Base-by-base conservation (phyloP, 2,797 vertebrate genomes). In the Sphenodon punctatus region DNA sequence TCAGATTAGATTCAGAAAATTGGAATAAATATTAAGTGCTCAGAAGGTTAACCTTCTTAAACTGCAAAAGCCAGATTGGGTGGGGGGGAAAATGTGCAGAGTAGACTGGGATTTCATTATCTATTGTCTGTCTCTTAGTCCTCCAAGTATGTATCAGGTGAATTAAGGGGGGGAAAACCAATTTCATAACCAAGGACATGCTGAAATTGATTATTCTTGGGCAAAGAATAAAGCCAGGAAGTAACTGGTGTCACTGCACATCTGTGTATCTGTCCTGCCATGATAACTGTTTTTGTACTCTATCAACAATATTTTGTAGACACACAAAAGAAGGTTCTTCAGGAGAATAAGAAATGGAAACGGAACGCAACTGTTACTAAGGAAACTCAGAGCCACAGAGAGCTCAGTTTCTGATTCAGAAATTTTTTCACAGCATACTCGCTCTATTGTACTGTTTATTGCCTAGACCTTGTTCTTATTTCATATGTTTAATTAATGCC, bases 321-420 rank as follows among this genome's bases (percentile, higher is more conserved):
- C 46, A 85, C 53, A 87, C 79, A 92, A 92, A n/a, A 95, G 84
- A 67, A 79, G 10, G 7, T 16, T 84, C 79, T 70, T 75, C 36
- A 82, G 45, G 4, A 39, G 67, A 90, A n/a, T n/a, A 49, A 58
- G 73, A 82, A 82, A 61, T 34, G 82, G 88, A 85, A 89, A 87
- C 38, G 80, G 76, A 92, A 88, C 0, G 4, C 67, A 64, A 46
- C 74, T 2, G 85, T 95, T 95, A 92, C 92, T 94, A 95, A 79
- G 94, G 94, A 92, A 94, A 94, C 93, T 85, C 80, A 39, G 45
- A 82, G 79, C 66, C 36, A 42, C 39, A 56, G 65, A 64, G 63
- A 67, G 22, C 7, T 8, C 22, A 67, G 61, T 76, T 89, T 89
- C 48, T 15, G 56, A 78, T 80, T 73, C 81, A 49, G 49, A 59